Conservation (phyloP, 2,888 invertebrate species). For the Diloba caeruleocephala region DNA sequence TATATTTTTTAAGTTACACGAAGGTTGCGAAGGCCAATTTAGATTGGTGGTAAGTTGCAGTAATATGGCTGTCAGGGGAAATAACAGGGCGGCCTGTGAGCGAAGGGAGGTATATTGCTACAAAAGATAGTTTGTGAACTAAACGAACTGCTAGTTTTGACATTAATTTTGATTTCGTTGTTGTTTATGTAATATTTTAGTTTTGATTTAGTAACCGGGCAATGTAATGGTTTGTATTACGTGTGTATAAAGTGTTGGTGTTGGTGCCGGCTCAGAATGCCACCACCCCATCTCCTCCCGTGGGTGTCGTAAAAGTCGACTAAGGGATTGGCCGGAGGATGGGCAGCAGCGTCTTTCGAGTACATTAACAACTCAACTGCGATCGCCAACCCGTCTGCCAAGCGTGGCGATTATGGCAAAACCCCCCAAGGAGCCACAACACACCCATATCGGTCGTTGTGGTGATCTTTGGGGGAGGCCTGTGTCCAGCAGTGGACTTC, state of each 20-base stretch:
- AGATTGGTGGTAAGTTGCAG: conserved; percentile 75
- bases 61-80: conserved; percentile 83
- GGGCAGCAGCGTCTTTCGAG: too few relatives aligned
- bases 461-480: too few relatives aligned
- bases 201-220: conserved; percentile 13
- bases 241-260: not conserved
- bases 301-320: too few relatives aligned
- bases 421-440: too few relatives aligned
- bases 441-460: too few relatives aligned
- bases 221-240: not conserved
- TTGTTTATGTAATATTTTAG: conserved; percentile 22
- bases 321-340: too few relatives aligned
- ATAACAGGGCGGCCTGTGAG: conserved; percentile 76
- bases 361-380: too few relatives aligned
- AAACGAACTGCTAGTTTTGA: conserved; percentile 56
- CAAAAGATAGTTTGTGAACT: conserved; percentile 65
- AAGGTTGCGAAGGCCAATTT: conserved; percentile 66
- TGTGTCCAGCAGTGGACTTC: too few relatives aligned
- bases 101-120: conserved; percentile 69
- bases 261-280: too few relatives aligned
- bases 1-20: conserved; percentile 42
- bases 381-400: too few relatives aligned
- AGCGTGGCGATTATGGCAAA: too few relatives aligned
- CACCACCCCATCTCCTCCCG: too few relatives aligned
- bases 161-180: conserved; percentile 59